Percentiles rank a stretch among this genome's conserved stretches.
Conservation (phyloP, 2,888 invertebrate species). For the Pristionchus entomophagus region DNA sequence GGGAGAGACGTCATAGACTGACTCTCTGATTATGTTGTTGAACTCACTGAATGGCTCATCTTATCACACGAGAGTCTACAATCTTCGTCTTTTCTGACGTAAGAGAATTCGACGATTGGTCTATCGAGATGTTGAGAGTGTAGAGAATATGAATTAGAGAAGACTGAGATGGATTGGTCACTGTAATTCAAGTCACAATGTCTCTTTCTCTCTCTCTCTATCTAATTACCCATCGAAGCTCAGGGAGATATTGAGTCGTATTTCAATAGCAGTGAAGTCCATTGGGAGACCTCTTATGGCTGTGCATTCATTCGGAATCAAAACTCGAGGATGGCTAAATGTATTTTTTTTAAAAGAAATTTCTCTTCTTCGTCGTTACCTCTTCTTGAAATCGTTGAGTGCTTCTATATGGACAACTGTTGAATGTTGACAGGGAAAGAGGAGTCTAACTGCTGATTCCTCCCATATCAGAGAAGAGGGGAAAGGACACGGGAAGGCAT, state of each 20-base stretch:
- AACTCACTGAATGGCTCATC: neutral
- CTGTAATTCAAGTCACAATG: neutral
- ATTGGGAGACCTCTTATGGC: neutral
- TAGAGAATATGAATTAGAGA: neutral
- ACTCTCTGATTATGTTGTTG: neutral
- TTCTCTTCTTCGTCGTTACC: neutral
- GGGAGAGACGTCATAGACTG: neutral
- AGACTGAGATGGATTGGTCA: neutral
- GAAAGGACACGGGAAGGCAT: conserved; percentile 26
- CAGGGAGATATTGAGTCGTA: neutral
- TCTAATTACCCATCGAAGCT: neutral
- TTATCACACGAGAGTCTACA: neutral
- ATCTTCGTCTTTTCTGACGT: neutral
- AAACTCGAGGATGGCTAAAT: neutral
- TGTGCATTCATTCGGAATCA: neutral
- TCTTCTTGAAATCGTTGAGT: neutral
- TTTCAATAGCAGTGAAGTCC: conserved; percentile 22
- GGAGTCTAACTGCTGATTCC: neutral
- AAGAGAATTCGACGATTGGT: neutral
- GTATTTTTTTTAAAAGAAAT: neutral
- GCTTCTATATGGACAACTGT: neutral
- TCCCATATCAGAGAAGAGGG: neutral
- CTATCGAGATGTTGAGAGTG: neutral
- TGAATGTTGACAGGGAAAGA: conserved; percentile 21
- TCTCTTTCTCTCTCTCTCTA: neutral